These are phyloP conservation scores for Pongo pygmaeus DNA, from an alignment of 2,113 vertebrate genomes.

Conservation along the genomic window DNA sequence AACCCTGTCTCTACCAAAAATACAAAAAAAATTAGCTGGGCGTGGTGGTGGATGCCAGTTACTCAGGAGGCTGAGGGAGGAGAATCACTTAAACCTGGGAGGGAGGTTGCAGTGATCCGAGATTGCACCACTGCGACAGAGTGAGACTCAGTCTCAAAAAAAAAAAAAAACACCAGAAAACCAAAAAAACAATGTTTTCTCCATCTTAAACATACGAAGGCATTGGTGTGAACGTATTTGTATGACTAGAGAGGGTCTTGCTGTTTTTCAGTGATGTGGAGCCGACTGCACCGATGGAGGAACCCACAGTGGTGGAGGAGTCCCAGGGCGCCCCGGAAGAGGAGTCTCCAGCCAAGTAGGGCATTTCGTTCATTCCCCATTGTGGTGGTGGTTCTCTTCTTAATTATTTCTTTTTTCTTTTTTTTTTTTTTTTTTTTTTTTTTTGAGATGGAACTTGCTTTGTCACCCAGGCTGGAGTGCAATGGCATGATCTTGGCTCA, in stretches of 20 bases:
- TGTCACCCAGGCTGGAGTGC: too few species aligned
- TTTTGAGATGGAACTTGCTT: too few species aligned
- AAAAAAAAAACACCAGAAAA: not conserved
- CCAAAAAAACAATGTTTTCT: not conserved
- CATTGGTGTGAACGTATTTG: not conserved
- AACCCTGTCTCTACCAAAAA: too few species aligned
- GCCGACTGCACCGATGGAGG: slow-evolving; percentile 80
- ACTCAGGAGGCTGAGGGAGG: too few species aligned
- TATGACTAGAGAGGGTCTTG: slow-evolving; percentile 34
- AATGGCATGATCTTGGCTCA: too few species aligned
- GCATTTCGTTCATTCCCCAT: not conserved
- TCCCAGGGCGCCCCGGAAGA: slow-evolving; percentile 72
- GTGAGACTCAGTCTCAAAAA: too few species aligned
- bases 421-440: too few species aligned
- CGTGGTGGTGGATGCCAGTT: too few species aligned
- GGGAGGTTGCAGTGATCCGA: too few species aligned
- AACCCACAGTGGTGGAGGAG: slow-evolving; percentile 75
- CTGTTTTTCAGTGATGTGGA: slow-evolving; percentile 83
- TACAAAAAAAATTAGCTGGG: too few species aligned
- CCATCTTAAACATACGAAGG: not conserved
- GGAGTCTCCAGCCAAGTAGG: slow-evolving; percentile 86
- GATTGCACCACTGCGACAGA: too few species aligned
- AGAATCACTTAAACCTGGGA: too few species aligned
- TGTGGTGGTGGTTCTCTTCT: not conserved
- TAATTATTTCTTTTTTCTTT: not conserved